A percentile compares a stretch with the other conserved stretches of the same genome.
Conservation (phyloP, 2,797 vertebrate genomes). For the Pantherophis alleghaniensis region DNA sequence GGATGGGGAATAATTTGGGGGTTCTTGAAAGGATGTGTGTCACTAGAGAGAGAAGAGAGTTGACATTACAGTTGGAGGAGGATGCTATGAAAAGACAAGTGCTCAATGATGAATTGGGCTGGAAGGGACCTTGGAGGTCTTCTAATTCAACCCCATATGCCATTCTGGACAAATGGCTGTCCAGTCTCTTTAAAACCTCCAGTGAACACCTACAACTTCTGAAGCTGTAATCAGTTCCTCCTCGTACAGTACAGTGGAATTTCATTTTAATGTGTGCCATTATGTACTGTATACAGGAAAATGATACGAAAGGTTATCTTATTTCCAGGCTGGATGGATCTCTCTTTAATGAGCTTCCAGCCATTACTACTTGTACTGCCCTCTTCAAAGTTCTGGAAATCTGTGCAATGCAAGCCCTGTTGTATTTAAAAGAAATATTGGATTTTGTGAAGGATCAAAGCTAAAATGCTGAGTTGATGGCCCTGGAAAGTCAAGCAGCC, state of each 20-base stretch:
- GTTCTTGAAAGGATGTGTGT: background rate
- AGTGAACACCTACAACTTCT: background rate
- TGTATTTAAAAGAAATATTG: background rate
- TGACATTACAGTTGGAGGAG: background rate
- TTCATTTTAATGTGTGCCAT: background rate
- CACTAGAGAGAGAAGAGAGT: background rate
- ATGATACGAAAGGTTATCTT: background rate
- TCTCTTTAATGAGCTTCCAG: background rate
- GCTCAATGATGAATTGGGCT: background rate
- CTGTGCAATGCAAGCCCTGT: background rate
- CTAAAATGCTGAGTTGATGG: background rate
- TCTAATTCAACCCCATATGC: too few species aligned
- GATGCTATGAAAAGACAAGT: background rate
- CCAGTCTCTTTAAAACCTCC: background rate
- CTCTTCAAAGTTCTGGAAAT: background rate
- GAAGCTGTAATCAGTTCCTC: background rate
- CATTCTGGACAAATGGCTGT: background rate
- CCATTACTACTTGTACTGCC: background rate
- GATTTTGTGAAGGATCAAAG: background rate
- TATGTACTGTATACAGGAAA: background rate
- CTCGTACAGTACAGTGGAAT: background rate
- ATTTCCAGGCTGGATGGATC: background rate
- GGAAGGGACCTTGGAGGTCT: too few species aligned
- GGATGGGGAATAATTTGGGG: background rate
- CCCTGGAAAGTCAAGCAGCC: background rate